Conservation (phyloP, 2,113 vertebrate genomes). For the Odocoileus virginianus region DNA sequence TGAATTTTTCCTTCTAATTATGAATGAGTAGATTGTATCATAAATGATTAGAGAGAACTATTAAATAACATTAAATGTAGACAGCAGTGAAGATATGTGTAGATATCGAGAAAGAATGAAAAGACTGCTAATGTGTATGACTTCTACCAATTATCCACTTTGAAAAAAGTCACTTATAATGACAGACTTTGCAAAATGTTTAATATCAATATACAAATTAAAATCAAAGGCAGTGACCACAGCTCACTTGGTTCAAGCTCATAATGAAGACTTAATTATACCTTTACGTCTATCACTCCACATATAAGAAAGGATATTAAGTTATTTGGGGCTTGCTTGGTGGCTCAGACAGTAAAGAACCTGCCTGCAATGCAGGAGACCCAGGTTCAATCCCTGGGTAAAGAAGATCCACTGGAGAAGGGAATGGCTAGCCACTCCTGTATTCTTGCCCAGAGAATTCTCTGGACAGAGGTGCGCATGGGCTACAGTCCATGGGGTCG, state of each 20-base stretch:
- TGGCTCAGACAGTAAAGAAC: background rate
- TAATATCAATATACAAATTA: background rate
- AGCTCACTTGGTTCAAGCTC: background rate
- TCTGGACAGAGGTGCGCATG: background rate
- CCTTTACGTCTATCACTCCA: background rate
- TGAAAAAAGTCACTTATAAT: background rate
- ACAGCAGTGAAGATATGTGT: background rate
- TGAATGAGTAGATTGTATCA: background rate
- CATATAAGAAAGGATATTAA: background rate
- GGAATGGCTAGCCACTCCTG: background rate
- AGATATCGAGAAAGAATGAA: background rate
- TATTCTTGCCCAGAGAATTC: background rate
- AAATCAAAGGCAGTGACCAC: constrained; percentile 14
- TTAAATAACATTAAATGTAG: background rate
- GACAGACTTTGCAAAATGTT: background rate
- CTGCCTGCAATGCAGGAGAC: background rate
- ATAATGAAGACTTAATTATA: constrained; percentile 16
- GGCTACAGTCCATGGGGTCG: background rate
- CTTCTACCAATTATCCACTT: background rate
- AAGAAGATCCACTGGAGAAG: background rate
- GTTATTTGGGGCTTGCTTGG: background rate
- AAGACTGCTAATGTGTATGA: background rate
- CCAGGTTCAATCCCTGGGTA: background rate
- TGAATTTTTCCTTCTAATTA: background rate
- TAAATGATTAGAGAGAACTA: background rate